Conservation (phyloP, 2,113 vertebrate genomes). For the Sinosuthora webbiana region DNA sequence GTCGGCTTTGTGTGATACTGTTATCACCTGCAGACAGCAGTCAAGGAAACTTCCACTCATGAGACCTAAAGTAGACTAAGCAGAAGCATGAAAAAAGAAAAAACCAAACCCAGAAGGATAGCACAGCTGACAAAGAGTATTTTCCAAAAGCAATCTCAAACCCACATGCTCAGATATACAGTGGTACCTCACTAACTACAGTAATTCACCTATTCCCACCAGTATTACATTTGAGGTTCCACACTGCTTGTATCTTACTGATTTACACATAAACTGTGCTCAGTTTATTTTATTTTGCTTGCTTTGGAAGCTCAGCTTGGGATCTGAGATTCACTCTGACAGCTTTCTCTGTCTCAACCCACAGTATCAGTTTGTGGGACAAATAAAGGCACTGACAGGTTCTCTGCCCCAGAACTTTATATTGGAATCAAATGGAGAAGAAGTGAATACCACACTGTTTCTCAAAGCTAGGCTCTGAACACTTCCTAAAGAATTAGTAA, state of each 20-base stretch:
- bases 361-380: not conserved
- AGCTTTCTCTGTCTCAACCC: not conserved
- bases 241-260: not conserved
- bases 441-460: not conserved
- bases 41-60: not conserved
- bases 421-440: not conserved
- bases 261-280: not conserved
- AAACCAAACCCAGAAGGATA: not conserved
- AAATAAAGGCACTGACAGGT: not conserved
- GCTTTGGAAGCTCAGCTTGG: not conserved
- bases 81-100: not conserved
- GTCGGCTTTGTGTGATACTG: not conserved
- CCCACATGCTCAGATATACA: not conserved
- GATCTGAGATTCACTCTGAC: not conserved
- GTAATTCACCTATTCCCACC: not conserved
- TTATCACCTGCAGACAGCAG: not conserved
- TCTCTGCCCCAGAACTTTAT: not conserved
- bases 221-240: not conserved
- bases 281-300: conserved; percentile 9
- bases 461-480: not conserved
- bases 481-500: not conserved
- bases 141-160: not conserved
- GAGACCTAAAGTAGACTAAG: not conserved
- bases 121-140: not conserved
- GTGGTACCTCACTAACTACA: not conserved